Evolutionary conservation across 2,113 vertebrate species (phyloP).

Genomic region (Scatophagus argus): DNA sequence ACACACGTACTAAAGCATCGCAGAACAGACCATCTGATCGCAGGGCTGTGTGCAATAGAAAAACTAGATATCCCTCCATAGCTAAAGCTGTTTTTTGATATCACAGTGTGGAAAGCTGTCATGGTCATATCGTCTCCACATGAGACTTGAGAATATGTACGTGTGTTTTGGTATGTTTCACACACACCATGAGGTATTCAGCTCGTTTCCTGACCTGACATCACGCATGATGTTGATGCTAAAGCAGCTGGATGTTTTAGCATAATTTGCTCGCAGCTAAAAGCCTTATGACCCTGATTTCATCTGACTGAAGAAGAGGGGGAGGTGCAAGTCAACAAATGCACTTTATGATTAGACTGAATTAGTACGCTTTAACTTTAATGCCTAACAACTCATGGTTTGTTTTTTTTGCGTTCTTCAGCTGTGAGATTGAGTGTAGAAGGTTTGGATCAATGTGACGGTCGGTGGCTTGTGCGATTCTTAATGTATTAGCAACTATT

Average conservation of each 20-base stretch:
- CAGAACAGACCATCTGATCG: slow-evolving; percentile 17
- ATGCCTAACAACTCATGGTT: not conserved
- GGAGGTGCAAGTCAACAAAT: slow-evolving; percentile 10
- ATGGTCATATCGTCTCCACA: not conserved
- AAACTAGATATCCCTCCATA: not conserved
- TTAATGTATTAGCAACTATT: too few species aligned
- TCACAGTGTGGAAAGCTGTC: not conserved
- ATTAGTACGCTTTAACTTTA: slow-evolving; percentile 25
- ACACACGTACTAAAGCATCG: slow-evolving; percentile 39
- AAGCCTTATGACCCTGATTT: slow-evolving; percentile 49
- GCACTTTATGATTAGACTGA: slow-evolving; percentile 48
- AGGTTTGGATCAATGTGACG: not conserved
- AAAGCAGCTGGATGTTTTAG: slow-evolving; percentile 55
- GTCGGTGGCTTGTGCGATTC: slow-evolving; percentile 15
- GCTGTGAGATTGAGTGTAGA: not conserved
- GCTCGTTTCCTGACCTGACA: not conserved
- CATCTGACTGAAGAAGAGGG: slow-evolving; percentile 38
- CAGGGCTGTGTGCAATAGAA: not conserved
- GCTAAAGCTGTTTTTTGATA: not conserved
- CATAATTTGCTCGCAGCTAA: slow-evolving; percentile 40
- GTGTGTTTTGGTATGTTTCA: not conserved
- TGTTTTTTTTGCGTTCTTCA: not conserved
- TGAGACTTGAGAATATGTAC: not conserved
- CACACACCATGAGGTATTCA: not conserved
- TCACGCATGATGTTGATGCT: slow-evolving; percentile 30